These are phyloP conservation scores for Plumapathes pennacea DNA, from an alignment of 92 coral and sea anemone genomes.

Conservation along the genomic window DNA sequence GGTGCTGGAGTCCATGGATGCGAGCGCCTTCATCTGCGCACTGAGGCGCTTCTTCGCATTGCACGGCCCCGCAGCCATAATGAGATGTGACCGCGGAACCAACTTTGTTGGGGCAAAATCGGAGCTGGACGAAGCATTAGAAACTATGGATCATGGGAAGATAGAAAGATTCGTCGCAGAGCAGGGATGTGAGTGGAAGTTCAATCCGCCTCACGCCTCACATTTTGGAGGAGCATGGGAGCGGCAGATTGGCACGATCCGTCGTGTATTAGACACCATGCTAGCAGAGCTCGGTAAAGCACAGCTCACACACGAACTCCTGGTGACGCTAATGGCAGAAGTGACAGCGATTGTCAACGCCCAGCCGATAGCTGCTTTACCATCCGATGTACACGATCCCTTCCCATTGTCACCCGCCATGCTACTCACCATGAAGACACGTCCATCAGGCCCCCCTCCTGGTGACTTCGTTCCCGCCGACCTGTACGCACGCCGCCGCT, in stretches of 20 bases:
- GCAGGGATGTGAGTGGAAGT: too few relatives aligned
- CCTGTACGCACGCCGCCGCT: conserved; percentile 7
- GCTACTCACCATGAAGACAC: too few relatives aligned
- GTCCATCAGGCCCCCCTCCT: too few relatives aligned
- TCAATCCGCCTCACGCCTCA: too few relatives aligned
- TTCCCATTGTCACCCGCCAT: too few relatives aligned
- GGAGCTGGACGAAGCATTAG: too few relatives aligned
- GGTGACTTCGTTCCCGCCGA: conserved; percentile 5
- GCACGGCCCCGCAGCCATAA: conserved; percentile 23
- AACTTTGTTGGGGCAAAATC: conserved; percentile 41
- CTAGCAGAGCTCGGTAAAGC: conserved; percentile 7
- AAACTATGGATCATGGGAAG: too few relatives aligned
- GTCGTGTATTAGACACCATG: conserved; percentile 17
- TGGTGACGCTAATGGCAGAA: conserved; percentile 32
- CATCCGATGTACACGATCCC: too few relatives aligned
- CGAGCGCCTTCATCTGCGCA: conserved; percentile 24
- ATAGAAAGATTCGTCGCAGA: too few relatives aligned
- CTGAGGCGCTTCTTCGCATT: conserved; percentile 29
- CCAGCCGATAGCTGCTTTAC: too few relatives aligned
- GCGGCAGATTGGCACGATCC: conserved; percentile 16
- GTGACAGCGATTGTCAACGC: too few relatives aligned
- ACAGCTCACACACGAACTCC: conserved; percentile 22
- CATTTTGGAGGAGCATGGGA: too few relatives aligned
- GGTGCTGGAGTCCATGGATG: conserved; percentile 30
- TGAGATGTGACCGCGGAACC: conserved; percentile 39